Percentiles rank a stretch among this genome's conserved stretches.
Conservation (phyloP, 2,113 vertebrate species). For the Leptobrachium leishanense region DNA sequence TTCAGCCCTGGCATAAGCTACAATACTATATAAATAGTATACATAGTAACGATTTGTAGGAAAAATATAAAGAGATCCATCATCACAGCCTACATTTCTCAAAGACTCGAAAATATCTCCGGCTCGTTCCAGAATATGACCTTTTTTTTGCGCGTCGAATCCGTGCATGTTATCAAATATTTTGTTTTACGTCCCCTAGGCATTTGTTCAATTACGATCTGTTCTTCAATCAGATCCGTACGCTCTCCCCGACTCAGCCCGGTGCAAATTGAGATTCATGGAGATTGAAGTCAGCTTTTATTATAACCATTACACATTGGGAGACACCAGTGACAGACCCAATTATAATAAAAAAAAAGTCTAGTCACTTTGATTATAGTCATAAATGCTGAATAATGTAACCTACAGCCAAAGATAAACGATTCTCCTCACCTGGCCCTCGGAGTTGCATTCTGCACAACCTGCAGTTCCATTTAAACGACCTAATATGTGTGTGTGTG, state of each 20-base stretch:
- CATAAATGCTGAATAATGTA: not conserved
- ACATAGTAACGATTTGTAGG: no score
- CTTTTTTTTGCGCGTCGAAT: conserved; percentile 10
- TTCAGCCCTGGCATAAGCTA: no score
- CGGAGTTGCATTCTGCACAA: not conserved
- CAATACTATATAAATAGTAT: no score
- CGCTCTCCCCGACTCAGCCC: not conserved
- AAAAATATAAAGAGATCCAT: no score
- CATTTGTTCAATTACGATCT: conserved; percentile 5
- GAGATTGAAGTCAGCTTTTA: conserved; percentile 18
- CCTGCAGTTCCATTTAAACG: not conserved
- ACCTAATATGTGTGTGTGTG: not conserved
- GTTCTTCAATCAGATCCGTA: not conserved
- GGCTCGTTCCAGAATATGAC: conserved; percentile 2
- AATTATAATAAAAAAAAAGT: conserved; percentile 3
- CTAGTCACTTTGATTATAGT: conserved; percentile 10
- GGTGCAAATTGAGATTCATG: conserved; percentile 1
- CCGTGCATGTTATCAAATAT: conserved; percentile 6
- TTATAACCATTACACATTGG: conserved; percentile 15
- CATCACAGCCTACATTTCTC: conserved; percentile 12
- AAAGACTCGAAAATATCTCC: conserved; percentile 18
- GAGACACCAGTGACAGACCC: not conserved
- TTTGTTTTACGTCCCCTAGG: conserved; percentile 4
- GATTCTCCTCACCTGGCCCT: not conserved
- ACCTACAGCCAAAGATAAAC: not conserved